These are phyloP conservation scores for Bubalus kerabau DNA, from an alignment of 2,113 vertebrate species.

Conservation along the genomic window DNA sequence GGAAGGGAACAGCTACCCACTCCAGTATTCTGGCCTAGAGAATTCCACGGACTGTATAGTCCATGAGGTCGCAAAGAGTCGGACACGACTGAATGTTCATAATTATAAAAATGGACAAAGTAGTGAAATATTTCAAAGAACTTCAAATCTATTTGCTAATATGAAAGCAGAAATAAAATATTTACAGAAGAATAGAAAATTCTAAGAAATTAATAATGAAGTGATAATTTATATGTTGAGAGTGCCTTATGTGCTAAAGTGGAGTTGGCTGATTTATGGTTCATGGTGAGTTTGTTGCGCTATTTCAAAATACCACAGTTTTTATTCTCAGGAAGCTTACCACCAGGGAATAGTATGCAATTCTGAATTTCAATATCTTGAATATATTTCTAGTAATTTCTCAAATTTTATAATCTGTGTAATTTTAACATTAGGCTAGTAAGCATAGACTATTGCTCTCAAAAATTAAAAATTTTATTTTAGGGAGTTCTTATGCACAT, in stretches of 20 bases:
- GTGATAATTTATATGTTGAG: background rate
- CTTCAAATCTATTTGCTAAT: background rate
- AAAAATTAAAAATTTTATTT: conserved; percentile 28
- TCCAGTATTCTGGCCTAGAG: background rate
- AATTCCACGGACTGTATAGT: background rate
- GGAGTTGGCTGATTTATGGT: background rate
- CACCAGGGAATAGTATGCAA: background rate
- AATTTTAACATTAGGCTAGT: conserved; percentile 22
- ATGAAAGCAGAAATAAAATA: background rate
- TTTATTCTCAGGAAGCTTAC: background rate
- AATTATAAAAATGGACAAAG: background rate
- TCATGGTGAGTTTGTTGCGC: background rate
- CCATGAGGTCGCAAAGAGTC: background rate
- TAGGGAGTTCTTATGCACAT: background rate
- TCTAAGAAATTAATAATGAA: background rate
- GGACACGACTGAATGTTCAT: background rate
- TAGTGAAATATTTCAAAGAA: background rate
- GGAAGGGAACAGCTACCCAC: background rate
- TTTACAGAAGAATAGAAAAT: background rate
- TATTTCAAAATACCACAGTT: background rate
- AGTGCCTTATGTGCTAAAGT: background rate
- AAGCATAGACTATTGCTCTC: background rate
- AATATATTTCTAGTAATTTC: background rate
- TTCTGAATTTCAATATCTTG: conserved; percentile 14
- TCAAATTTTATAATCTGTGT: background rate